A percentile compares a stretch with the other conserved stretches of the same genome.
Evolutionary conservation across 2,888 invertebrate species (phyloP).

Genomic region (Xanthorhoe designata): DNA sequence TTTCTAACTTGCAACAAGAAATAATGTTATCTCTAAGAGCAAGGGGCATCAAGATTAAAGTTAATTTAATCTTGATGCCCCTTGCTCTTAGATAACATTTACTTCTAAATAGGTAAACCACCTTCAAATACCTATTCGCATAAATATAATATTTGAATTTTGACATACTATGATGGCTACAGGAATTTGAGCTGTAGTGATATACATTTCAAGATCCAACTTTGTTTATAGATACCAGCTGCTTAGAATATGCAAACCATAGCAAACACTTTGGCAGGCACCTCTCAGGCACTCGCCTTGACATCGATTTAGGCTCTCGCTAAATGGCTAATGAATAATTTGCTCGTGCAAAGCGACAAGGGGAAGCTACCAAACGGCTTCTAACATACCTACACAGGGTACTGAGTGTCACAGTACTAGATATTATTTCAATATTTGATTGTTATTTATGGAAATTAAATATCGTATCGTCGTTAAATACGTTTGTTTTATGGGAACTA

Average conservation of each 20-base stretch:
- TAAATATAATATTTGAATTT: slow-evolving; percentile 23
- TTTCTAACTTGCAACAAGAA: not conserved
- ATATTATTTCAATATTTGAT: not conserved
- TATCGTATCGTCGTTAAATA: too few species aligned
- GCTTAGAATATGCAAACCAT: slow-evolving; percentile 36
- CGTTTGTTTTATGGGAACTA: too few species aligned
- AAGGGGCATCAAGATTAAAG: too few species aligned
- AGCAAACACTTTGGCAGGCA: slow-evolving; percentile 27
- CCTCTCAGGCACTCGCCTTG: slow-evolving; percentile 24
- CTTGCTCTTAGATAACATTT: too few species aligned
- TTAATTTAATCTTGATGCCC: too few species aligned
- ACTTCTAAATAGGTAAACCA: slow-evolving; percentile 24
- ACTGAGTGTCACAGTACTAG: not conserved
- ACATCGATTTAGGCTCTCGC: slow-evolving; percentile 26
- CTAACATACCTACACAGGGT: not conserved
- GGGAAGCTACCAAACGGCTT: not conserved
- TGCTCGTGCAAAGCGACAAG: slow-evolving; percentile 1
- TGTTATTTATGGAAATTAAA: too few species aligned
- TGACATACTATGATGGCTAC: not conserved
- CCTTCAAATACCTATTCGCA: slow-evolving; percentile 13
- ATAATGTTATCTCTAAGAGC: not conserved
- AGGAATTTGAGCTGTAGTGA: not conserved
- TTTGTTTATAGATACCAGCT: slow-evolving; percentile 7
- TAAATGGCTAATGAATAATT: slow-evolving; percentile 34
- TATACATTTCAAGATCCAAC: not conserved